A percentile compares a stretch with the other conserved stretches of the same genome.
These are phyloP conservation scores for Lemur catta DNA, from an alignment of 2,797 vertebrate species.

Conservation along the genomic window DNA sequence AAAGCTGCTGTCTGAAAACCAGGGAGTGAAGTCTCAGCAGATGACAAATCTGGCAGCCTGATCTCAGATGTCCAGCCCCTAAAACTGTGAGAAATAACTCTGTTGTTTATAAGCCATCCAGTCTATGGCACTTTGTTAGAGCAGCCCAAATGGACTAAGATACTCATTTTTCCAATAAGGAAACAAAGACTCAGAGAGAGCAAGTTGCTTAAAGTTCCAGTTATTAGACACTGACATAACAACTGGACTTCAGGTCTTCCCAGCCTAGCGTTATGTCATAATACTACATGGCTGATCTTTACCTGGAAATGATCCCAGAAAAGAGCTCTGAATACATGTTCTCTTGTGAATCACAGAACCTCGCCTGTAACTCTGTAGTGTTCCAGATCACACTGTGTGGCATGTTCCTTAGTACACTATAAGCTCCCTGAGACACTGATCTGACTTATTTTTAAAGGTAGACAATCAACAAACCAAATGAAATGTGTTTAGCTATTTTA, in stretches of 20 bases:
- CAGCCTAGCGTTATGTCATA: background rate
- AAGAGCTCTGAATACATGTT: background rate
- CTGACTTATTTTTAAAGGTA: background rate
- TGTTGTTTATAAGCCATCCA: background rate
- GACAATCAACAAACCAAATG: background rate
- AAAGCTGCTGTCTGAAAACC: background rate
- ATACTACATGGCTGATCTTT: background rate
- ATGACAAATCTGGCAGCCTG: background rate
- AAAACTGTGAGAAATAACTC: background rate
- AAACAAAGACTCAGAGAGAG: background rate
- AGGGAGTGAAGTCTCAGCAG: background rate
- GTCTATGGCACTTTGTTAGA: too few relatives aligned
- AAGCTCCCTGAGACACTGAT: background rate
- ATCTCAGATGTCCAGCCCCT: background rate
- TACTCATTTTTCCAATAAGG: background rate
- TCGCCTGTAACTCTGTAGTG: rapidly evolving
- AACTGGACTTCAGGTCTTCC: background rate
- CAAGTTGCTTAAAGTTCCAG: background rate
- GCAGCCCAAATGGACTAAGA: background rate
- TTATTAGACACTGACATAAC: background rate
- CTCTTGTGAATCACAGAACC: rapidly evolving
- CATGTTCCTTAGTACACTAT: background rate
- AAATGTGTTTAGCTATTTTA: background rate
- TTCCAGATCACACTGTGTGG: background rate
- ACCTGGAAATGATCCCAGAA: background rate